A percentile compares a stretch with the other conserved stretches of the same genome.
phyloP scores from a whole-genome alignment of 2,113 vertebrate genomes.

The Hystrix cristata region DNA sequence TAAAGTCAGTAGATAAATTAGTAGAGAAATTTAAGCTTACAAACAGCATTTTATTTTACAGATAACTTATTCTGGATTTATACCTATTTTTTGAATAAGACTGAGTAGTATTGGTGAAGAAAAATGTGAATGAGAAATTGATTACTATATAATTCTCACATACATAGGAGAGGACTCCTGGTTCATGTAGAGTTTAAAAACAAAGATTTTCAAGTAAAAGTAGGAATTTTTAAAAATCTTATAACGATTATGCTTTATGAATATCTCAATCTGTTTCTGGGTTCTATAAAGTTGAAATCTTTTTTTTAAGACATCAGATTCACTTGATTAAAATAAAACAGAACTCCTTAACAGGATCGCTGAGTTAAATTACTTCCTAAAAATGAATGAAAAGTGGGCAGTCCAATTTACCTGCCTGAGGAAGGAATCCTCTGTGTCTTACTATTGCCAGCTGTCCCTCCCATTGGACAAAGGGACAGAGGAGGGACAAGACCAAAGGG shows the following conservation, averaged over 20 bases:
- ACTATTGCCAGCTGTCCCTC: background rate
- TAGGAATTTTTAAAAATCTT: background rate
- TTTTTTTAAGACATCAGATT: background rate
- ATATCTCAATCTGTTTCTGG: background rate
- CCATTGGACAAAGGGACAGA: background rate
- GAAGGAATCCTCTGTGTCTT: background rate
- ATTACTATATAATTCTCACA: background rate
- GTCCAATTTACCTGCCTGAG: background rate
- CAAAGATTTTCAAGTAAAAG: background rate
- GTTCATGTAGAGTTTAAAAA: background rate
- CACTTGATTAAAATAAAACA: constrained; percentile 32
- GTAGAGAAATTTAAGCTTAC: background rate
- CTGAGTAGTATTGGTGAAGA: background rate
- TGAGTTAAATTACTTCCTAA: constrained; percentile 29
- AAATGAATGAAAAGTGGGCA: background rate
- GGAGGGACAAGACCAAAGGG: background rate
- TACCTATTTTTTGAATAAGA: background rate
- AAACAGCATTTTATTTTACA: background rate
- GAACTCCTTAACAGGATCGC: background rate
- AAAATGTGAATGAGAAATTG: background rate
- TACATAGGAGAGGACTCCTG: background rate
- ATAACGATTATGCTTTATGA: background rate
- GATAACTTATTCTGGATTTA: background rate
- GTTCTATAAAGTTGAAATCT: background rate
- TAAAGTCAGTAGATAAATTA: background rate